Percentiles rank a stretch among this genome's conserved stretches.
Conservation (phyloP, 2,113 vertebrate genomes). For the Hystrix brachyura region DNA sequence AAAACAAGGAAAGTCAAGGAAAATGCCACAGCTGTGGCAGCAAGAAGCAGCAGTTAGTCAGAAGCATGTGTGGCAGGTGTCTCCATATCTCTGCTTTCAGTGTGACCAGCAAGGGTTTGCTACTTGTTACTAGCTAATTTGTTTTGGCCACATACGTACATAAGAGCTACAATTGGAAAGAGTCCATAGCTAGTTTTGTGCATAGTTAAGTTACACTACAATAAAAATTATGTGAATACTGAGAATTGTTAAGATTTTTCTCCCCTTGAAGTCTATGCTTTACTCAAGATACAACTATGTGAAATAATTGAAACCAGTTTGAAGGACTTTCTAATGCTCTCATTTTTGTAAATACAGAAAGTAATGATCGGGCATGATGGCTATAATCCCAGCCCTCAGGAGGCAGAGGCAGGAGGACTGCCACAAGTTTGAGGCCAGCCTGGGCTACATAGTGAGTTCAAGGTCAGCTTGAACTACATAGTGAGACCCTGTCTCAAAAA, state of each 20-base stretch:
- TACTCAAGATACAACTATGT: not conserved
- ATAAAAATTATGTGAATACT: conserved; percentile 32
- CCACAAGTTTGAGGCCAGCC: not conserved
- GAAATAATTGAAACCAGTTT: not conserved
- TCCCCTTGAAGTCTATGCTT: conserved; percentile 4
- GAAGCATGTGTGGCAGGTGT: not conserved
- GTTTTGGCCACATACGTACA: not conserved
- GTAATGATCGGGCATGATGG: not conserved
- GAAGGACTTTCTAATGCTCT: not conserved
- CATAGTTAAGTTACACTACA: conserved; percentile 12
- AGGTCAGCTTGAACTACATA: not conserved
- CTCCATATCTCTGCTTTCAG: not conserved
- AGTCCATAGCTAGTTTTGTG: not conserved
- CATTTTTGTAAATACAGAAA: conserved; percentile 38
- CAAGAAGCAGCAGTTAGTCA: not conserved
- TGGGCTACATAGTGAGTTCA: not conserved
- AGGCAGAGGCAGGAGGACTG: not conserved
- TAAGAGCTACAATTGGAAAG: not conserved
- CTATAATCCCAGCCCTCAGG: not conserved
- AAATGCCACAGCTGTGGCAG: not conserved
- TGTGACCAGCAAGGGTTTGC: not conserved
- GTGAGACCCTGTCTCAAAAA: not conserved
- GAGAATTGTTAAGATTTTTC: not conserved
- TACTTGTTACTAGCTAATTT: conserved; percentile 9
- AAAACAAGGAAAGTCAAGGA: not conserved